Conservation (phyloP, 2,797 vertebrate species). For the Sebastes oblongus region DNA sequence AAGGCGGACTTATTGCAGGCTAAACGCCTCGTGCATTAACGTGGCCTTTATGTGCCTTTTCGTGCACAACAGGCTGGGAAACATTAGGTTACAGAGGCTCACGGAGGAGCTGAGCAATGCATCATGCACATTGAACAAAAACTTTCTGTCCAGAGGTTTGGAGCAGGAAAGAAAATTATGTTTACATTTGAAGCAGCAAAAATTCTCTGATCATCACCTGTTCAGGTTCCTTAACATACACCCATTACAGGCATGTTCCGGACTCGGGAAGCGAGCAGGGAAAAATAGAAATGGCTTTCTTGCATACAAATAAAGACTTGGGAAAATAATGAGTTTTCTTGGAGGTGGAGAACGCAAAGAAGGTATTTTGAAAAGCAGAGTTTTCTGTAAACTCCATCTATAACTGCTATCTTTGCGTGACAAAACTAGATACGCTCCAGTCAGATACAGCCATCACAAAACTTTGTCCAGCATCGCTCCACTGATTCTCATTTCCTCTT, state of each 20-base stretch:
- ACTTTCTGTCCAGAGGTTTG: neutral
- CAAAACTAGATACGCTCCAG: neutral
- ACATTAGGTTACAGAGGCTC: neutral
- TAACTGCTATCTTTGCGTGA: neutral
- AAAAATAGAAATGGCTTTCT: neutral
- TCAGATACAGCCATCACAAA: neutral
- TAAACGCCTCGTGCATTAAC: too few relatives aligned
- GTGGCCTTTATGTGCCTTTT: too few relatives aligned
- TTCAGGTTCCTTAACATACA: neutral
- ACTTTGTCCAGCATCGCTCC: neutral
- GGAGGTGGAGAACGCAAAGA: neutral
- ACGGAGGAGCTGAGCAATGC: neutral
- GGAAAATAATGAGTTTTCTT: neutral
- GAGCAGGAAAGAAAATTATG: neutral
- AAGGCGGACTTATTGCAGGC: too few relatives aligned
- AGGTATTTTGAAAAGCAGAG: neutral
- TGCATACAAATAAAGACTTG: neutral
- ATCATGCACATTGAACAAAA: neutral
- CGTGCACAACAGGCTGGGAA: accelerated
- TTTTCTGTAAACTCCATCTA: neutral
- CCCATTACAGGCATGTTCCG: neutral
- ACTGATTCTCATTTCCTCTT: neutral
- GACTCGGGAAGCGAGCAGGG: neutral
- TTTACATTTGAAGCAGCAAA: neutral
- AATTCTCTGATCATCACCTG: neutral